phyloP scores from a whole-genome alignment of 23 tunicate species.

The Clavelina lepadiformis region DNA sequence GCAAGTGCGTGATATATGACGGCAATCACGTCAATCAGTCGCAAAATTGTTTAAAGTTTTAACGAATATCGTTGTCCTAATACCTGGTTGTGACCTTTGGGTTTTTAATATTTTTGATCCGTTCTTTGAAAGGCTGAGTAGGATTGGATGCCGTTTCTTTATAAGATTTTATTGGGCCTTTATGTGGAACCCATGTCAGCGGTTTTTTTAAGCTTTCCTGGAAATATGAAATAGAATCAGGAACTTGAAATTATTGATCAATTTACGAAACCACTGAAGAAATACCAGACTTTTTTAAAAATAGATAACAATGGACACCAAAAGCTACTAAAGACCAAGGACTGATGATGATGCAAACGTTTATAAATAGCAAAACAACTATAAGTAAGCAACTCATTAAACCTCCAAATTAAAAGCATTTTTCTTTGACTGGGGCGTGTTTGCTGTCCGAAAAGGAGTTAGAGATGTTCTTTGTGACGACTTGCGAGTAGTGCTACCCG shows the following conservation, averaged over 20 bases:
- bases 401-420: slow-evolving; percentile 43
- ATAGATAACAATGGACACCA: background rate
- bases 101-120: slow-evolving; percentile 17
- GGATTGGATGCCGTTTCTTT: slow-evolving; percentile 41
- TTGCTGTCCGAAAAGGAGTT: slow-evolving; percentile 35
- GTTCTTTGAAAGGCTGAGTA: slow-evolving; percentile 12
- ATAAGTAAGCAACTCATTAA: background rate
- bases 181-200: slow-evolving; percentile 62
- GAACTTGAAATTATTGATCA: background rate
- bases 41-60: background rate
- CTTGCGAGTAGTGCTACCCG: background rate
- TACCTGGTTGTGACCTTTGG: slow-evolving; percentile 57
- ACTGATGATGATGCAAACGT: background rate
- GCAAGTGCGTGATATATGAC: background rate
- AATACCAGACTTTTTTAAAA: background rate
- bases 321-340: background rate
- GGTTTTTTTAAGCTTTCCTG: slow-evolving; percentile 87
- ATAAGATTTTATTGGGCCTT: slow-evolving; percentile 63
- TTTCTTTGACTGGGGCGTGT: slow-evolving; percentile 32
- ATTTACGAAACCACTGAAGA: no score
- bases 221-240: background rate
- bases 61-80: no score
- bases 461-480: slow-evolving; percentile 13
- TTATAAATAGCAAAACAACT: background rate
- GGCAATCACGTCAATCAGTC: background rate